These are phyloP conservation scores for Cloeon dipterum DNA, from an alignment of 2,888 invertebrate species.

Conservation along the genomic window DNA sequence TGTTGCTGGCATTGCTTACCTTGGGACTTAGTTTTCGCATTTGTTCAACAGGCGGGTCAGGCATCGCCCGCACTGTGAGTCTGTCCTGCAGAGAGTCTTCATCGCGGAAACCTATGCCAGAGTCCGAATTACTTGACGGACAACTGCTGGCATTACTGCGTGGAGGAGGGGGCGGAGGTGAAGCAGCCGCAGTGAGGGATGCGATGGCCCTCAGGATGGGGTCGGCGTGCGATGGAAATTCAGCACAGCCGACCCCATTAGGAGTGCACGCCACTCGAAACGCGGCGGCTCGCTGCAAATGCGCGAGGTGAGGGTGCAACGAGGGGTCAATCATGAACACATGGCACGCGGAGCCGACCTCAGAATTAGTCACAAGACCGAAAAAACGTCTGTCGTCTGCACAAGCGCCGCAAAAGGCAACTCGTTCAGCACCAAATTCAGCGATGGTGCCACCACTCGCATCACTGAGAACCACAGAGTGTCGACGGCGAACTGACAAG, in stretches of 20 bases:
- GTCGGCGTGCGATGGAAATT: constrained; percentile 71
- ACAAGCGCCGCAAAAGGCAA: constrained; percentile 74
- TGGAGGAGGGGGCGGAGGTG: constrained; percentile 49
- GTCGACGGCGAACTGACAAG: constrained; percentile 35
- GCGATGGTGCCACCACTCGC: constrained; percentile 58
- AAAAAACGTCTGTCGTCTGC: constrained; percentile 82
- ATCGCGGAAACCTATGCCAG: constrained; percentile 83
- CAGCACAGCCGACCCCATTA: constrained; percentile 37
- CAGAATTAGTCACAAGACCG: constrained; percentile 59
- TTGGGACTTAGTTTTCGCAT: constrained; percentile 37
- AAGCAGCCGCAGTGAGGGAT: constrained; percentile 15
- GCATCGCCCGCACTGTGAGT: constrained; percentile 41
- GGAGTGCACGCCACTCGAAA: constrained; percentile 67
- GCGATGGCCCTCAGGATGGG: constrained; percentile 31
- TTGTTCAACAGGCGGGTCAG: constrained; percentile 23
- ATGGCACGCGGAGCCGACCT: constrained; percentile 60
- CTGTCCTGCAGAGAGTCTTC: constrained; percentile 24
- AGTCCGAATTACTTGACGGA: constrained; percentile 73
- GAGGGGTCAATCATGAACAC: constrained; percentile 85
- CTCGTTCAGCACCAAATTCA: constrained; percentile 62
- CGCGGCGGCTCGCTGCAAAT: constrained; percentile 52
- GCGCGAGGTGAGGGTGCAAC: constrained; percentile 56
- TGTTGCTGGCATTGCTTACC: too few species aligned
- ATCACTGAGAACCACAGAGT: constrained; percentile 45
- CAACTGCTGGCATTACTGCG: constrained; percentile 58